phyloP scores from a whole-genome alignment of 2,113 vertebrate genomes.

The Penelope pileata region DNA sequence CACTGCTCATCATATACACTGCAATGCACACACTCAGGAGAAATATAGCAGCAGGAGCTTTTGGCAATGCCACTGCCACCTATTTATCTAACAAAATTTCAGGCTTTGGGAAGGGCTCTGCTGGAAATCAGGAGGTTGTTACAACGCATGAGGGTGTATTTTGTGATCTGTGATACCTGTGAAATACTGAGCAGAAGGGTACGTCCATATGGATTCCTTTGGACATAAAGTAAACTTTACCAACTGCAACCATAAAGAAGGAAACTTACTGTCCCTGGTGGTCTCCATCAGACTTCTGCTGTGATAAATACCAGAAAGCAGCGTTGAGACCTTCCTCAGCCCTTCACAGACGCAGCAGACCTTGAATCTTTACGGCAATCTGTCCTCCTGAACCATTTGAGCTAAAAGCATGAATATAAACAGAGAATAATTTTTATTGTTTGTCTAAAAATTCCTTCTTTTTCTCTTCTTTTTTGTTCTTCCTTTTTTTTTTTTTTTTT shows the following conservation, averaged over 20 bases:
- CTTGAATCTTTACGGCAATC: constrained; percentile 2
- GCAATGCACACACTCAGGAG: neutral
- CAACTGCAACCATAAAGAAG: neutral
- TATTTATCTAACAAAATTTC: neutral
- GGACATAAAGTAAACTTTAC: neutral
- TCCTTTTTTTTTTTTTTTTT: neutral
- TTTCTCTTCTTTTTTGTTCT: neutral
- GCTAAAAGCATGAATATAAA: neutral
- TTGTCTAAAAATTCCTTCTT: neutral
- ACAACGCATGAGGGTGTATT: neutral
- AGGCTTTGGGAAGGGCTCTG: neutral
- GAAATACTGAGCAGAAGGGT: neutral
- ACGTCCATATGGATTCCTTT: neutral
- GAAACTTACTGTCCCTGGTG: neutral
- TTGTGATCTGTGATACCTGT: neutral
- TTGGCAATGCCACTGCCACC: neutral
- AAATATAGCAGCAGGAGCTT: neutral
- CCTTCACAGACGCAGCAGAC: neutral
- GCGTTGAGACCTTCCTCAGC: neutral
- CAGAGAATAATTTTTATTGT: neutral
- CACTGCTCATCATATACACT: neutral
- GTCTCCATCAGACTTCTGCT: neutral
- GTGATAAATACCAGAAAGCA: neutral
- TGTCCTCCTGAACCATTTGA: neutral
- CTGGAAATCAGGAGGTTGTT: neutral